A percentile compares a stretch with the other conserved stretches of the same genome.
Conservation (phyloP, 2,797 vertebrate genomes). For the Apogon hyalosoma region DNA sequence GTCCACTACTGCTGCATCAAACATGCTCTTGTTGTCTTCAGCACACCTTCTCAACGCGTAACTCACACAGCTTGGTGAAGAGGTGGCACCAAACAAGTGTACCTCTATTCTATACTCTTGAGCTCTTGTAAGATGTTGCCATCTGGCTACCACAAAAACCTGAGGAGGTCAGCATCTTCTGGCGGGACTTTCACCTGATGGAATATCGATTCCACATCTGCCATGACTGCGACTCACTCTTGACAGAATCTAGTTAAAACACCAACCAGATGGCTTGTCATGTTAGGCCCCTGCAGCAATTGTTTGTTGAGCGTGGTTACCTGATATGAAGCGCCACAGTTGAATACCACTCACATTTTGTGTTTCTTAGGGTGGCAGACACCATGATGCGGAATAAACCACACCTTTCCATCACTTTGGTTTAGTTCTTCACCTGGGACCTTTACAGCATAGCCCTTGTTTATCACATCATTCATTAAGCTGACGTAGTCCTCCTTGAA, state of each 20-base stretch:
- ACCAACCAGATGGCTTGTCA: background rate
- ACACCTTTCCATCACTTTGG: background rate
- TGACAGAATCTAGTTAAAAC: conserved; percentile 2
- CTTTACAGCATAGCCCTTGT: background rate
- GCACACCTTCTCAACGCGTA: background rate
- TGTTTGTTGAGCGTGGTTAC: background rate
- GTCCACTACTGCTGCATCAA: background rate
- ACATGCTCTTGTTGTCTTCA: background rate
- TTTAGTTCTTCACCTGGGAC: background rate
- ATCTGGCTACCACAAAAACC: conserved; percentile 6
- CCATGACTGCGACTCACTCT: background rate
- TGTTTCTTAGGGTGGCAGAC: conserved; percentile 2
- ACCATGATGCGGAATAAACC: background rate
- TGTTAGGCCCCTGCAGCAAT: conserved; percentile 3
- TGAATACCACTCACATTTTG: background rate
- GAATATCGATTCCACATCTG: background rate
- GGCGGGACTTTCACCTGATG: background rate
- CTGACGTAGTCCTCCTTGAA: background rate
- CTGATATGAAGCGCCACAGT: background rate
- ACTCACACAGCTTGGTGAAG: too few relatives aligned
- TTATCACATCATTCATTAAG: conserved; percentile 3
- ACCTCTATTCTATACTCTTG: conserved; percentile 3
- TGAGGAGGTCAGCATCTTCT: conserved; percentile 1
- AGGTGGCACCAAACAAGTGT: too few relatives aligned
- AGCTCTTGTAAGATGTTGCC: background rate